These are phyloP conservation scores for Avahi laniger DNA, from an alignment of 2,797 vertebrate genomes.

Conservation along the genomic window DNA sequence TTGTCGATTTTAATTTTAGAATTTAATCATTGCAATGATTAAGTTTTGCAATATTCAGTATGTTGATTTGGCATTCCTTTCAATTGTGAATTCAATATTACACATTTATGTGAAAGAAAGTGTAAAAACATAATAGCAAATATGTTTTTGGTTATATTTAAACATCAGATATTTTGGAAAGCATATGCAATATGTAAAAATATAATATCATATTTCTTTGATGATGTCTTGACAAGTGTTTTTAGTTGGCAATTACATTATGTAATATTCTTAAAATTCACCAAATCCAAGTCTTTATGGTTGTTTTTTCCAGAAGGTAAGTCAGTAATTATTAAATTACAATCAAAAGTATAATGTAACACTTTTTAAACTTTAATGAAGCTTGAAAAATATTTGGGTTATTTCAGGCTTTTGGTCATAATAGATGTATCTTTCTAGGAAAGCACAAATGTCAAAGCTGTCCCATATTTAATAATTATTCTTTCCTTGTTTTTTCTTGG, in stretches of 20 bases:
- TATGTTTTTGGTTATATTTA: background rate
- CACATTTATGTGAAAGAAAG: background rate
- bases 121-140: background rate
- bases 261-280: background rate
- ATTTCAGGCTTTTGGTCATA: background rate
- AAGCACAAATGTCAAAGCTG: background rate
- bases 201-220: background rate
- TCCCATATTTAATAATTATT: background rate
- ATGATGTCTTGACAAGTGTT: background rate
- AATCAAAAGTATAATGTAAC: background rate
- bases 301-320: background rate
- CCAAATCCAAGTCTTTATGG: background rate
- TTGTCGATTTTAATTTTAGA: conserved; percentile 21
- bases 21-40: conserved; percentile 21
- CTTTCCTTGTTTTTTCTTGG: background rate
- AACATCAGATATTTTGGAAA: background rate
- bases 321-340: background rate
- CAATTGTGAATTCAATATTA: background rate
- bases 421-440: background rate
- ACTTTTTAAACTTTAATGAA: background rate
- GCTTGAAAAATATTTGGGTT: background rate
- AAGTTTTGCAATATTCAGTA: conserved; percentile 37
- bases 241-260: background rate
- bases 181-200: background rate
- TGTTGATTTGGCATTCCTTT: conserved; percentile 42